These are phyloP conservation scores for Nyctibius grandis DNA, from an alignment of 2,797 vertebrate species.

Conservation along the genomic window DNA sequence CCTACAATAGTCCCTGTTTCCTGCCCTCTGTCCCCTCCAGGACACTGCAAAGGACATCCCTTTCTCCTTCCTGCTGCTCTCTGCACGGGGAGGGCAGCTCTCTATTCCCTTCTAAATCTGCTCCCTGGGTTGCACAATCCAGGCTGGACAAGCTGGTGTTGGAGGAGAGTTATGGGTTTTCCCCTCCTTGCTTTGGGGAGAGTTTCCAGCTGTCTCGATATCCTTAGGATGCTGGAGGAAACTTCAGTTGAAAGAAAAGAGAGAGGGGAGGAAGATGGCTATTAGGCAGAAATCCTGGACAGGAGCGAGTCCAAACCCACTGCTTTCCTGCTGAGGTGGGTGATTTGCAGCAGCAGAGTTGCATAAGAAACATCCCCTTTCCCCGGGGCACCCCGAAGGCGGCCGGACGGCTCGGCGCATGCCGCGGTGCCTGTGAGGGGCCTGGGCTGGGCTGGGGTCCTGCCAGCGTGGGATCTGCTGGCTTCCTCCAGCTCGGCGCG, in stretches of 20 bases:
- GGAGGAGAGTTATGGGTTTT: neutral
- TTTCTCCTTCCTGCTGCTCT: slow-evolving; percentile 32
- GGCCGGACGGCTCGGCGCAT: neutral
- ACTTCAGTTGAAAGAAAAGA: neutral
- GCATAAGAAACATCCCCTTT: neutral
- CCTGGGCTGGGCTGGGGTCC: neutral
- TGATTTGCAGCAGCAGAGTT: neutral
- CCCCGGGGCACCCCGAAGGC: neutral
- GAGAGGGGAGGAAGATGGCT: neutral
- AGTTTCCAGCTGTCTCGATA: neutral
- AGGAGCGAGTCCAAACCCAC: neutral
- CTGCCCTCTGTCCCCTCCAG: slow-evolving; percentile 48
- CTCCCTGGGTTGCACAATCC: neutral
- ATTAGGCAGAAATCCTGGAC: neutral
- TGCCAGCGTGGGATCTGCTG: neutral
- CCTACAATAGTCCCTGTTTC: slow-evolving; percentile 57
- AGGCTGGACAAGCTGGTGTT: neutral
- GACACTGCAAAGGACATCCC: neutral
- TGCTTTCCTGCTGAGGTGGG: neutral
- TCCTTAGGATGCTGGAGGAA: neutral
- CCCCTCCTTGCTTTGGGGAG: neutral
- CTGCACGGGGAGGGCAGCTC: neutral
- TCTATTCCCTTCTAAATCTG: neutral
- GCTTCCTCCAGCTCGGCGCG: neutral
- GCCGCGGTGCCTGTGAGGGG: neutral